Evolutionary conservation across 53 echinoderm and acorn worm genomes (phyloP).

Genomic region (Holothuria scabra): DNA sequence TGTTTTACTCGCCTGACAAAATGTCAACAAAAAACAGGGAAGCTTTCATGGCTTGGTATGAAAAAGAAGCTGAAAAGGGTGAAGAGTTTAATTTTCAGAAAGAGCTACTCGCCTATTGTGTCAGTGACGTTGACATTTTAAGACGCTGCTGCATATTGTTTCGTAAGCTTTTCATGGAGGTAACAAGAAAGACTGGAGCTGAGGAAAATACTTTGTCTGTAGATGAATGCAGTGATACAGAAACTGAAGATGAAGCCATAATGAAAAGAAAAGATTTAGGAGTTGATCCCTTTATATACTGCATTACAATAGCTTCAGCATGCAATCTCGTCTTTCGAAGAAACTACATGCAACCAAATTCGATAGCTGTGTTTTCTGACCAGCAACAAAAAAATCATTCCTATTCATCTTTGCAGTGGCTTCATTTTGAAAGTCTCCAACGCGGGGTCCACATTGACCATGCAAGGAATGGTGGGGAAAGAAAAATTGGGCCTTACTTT

Average conservation of each 20-base stretch:
- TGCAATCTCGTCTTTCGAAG: conserved; percentile 58
- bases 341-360: conserved; percentile 35
- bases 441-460: conserved; percentile 40
- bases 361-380: conserved; percentile 45
- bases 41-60: conserved; percentile 49
- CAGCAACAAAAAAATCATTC: conserved; percentile 24
- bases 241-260: too few relatives aligned
- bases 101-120: conserved; percentile 47
- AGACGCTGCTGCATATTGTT: conserved; percentile 44
- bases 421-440: conserved; percentile 14
- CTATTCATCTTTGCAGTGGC: conserved; percentile 17
- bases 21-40: conserved; percentile 32
- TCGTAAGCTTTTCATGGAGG: conserved; percentile 29
- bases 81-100: conserved; percentile 38
- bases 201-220: too few relatives aligned
- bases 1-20: conserved; percentile 26
- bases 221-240: too few relatives aligned
- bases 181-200: not conserved
- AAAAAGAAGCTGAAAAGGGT: not conserved
- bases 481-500: conserved; percentile 32
- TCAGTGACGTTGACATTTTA: too few relatives aligned
- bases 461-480: conserved; percentile 46
- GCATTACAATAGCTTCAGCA: conserved; percentile 70
- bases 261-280: conserved; percentile 27
- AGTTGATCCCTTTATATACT: conserved; percentile 59